Evolutionary conservation across 2,797 vertebrate species (phyloP).

Genomic region (Clarias platycephalus): DNA sequence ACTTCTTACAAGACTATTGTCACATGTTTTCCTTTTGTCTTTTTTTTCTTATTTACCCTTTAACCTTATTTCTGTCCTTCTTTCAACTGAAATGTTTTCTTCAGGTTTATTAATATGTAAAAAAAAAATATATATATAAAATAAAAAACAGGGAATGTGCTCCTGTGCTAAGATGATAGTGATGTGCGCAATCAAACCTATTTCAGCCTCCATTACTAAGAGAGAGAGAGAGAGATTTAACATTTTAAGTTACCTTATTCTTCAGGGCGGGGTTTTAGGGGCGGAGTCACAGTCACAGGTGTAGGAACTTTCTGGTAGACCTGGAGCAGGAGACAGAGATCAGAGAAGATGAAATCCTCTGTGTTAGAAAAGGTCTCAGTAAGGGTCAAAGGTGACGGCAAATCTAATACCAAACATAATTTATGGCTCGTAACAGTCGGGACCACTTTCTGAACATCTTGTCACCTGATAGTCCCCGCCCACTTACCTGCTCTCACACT

Average conservation of each 20-base stretch:
- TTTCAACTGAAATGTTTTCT: not conserved
- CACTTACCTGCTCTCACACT: not conserved
- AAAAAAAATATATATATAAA: not conserved
- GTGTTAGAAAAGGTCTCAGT: not conserved
- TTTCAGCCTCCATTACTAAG: not conserved
- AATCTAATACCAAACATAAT: too few relatives aligned
- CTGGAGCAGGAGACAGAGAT: conserved; percentile 55
- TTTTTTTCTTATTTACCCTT: not conserved
- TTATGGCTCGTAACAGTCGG: too few relatives aligned
- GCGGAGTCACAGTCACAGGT: conserved; percentile 76
- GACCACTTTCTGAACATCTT: too few relatives aligned
- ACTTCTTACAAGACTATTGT: not conserved
- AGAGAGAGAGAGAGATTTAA: too few relatives aligned
- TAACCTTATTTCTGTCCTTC: not conserved
- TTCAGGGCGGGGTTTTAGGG: conserved; percentile 63
- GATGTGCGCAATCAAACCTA: not conserved
- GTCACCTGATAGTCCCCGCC: not conserved
- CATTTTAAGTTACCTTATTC: conserved; percentile 67
- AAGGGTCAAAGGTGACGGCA: conserved; percentile 16
- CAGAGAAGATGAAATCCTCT: conserved; percentile 4
- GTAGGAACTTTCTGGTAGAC: conserved; percentile 84
- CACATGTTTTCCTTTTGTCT: not conserved
- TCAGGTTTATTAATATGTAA: not conserved
- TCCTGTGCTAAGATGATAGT: not conserved
- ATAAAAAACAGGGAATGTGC: too few relatives aligned